phyloP scores from a whole-genome alignment of 2,888 invertebrate genomes.

The Hypomecis punctinalis region DNA sequence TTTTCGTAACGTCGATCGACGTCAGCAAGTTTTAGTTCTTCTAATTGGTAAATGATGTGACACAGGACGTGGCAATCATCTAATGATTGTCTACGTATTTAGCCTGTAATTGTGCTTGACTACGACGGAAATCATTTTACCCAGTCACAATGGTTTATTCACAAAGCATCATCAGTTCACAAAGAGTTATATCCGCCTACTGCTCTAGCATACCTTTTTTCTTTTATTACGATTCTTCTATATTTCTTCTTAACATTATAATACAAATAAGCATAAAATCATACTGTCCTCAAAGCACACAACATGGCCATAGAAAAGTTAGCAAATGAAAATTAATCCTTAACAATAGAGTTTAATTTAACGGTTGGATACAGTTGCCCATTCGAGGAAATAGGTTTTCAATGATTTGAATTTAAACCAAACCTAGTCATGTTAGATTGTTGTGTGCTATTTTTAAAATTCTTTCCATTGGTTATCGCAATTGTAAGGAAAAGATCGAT shows the following conservation, averaged over 20 bases:
- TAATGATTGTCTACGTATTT: slow-evolving; percentile 75
- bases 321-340: slow-evolving; percentile 48
- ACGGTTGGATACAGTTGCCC: slow-evolving; percentile 59
- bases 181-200: slow-evolving; percentile 30
- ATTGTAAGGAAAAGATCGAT: slow-evolving; percentile 19
- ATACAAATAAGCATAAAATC: background rate
- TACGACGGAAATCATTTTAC: slow-evolving; percentile 70
- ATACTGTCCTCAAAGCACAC: slow-evolving; percentile 1
- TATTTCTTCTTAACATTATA: background rate
- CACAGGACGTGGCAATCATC: slow-evolving; percentile 79
- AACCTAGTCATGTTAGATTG: slow-evolving; percentile 20
- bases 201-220: background rate
- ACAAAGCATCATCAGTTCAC: slow-evolving; percentile 52
- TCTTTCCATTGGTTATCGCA: slow-evolving; percentile 3
- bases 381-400: slow-evolving; percentile 57
- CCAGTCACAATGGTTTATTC: slow-evolving; percentile 65
- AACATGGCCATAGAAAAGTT: slow-evolving; percentile 32
- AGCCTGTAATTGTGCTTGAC: slow-evolving; percentile 66
- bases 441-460: slow-evolving; percentile 21
- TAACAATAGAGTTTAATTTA: slow-evolving; percentile 63
- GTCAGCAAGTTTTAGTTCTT: slow-evolving; percentile 18
- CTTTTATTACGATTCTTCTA: background rate
- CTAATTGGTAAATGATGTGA: slow-evolving; percentile 70
- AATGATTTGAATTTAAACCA: slow-evolving; percentile 15
- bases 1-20: slow-evolving; percentile 2